Base-by-base conservation (phyloP, 2,888 invertebrate genomes). In the Molanna angustata region DNA sequence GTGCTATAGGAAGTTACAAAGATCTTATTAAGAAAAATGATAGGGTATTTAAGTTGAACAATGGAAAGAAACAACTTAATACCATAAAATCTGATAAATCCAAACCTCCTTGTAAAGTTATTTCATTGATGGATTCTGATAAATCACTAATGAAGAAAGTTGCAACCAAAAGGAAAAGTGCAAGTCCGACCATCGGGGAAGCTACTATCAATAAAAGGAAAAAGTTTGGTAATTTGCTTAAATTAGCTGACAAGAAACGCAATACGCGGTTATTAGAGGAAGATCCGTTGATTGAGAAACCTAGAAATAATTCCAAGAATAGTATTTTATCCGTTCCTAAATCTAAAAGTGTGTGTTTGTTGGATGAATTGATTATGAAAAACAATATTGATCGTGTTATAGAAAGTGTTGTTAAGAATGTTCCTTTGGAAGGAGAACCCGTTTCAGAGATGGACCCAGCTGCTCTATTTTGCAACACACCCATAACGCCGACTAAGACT, bases 301-400 rank as follows among this genome's bases (percentile, higher is more conserved):
- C 53, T 31, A 35, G 59, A 46, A 46, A 57, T 16, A 33, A n/a
- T 18, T 22, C 35, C 13, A 56, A 58, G 45, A 55, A 48, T 19
- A 49, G 37, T 48, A 40, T 48, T 7, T 19, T 54, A 22, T 33
- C 52, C 21, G 22, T 57, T 49, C 70, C 72, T 32, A 75, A 74
- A 66, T 73, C 65, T 58, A 76, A 76, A 66, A 76, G 76, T 60
- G 76, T 74, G 4, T 63, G 76, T 43, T 65, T 80, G 33, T 69
- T 80, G n/a, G 80, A 81, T 61, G 78, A 76, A 63, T 68, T 80
- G 40, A 69, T 80, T 56, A 72, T 76, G 57, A 80, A 80, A 66
- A 81, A 80, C 62, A 80, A 78, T 63, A 73, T 82, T 37, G 82
- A 82, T 55, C 70, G 79, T 62, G 69, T 68, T 40, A 73, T 73